A percentile compares a stretch with the other conserved stretches of the same genome.
phyloP scores from a whole-genome alignment of 2,888 invertebrate species.

The Globia sparganii region DNA sequence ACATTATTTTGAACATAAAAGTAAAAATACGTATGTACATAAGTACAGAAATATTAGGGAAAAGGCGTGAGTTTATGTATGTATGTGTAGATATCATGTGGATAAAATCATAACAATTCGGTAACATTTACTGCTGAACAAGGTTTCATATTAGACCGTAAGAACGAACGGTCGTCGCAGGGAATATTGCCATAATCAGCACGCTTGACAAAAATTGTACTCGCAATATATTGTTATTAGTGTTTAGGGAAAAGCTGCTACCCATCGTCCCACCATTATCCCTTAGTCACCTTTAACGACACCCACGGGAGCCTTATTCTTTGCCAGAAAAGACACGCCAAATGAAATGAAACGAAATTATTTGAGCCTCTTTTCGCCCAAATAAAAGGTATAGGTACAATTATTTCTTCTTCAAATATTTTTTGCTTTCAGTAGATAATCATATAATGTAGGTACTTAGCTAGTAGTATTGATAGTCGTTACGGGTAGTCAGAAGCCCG shows the following conservation, averaged over 20 bases:
- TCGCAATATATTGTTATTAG: slow-evolving; percentile 50
- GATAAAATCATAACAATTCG: slow-evolving; percentile 42
- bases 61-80: not conserved
- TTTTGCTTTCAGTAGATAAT: not conserved
- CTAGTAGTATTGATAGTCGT: too few species aligned
- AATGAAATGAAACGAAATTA: slow-evolving; percentile 39
- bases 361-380: slow-evolving; percentile 14
- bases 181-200: slow-evolving; percentile 32
- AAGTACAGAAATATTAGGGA: slow-evolving; percentile 8
- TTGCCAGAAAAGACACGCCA: slow-evolving; percentile 23
- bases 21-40: not conserved
- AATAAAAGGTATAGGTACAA: slow-evolving; percentile 13
- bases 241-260: slow-evolving; percentile 47
- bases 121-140: slow-evolving; percentile 17
- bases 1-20: not conserved
- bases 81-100: not conserved
- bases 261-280: slow-evolving; percentile 46
- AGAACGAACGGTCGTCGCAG: slow-evolving; percentile 23
- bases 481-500: too few species aligned
- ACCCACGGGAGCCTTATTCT: slow-evolving; percentile 32
- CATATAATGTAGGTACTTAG: not conserved
- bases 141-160: slow-evolving; percentile 19
- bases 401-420: slow-evolving; percentile 11
- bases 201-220: slow-evolving; percentile 42
- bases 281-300: slow-evolving; percentile 44